These are phyloP conservation scores for Rousettus leschenaultii DNA, from an alignment of 2,113 vertebrate genomes.

Conservation along the genomic window DNA sequence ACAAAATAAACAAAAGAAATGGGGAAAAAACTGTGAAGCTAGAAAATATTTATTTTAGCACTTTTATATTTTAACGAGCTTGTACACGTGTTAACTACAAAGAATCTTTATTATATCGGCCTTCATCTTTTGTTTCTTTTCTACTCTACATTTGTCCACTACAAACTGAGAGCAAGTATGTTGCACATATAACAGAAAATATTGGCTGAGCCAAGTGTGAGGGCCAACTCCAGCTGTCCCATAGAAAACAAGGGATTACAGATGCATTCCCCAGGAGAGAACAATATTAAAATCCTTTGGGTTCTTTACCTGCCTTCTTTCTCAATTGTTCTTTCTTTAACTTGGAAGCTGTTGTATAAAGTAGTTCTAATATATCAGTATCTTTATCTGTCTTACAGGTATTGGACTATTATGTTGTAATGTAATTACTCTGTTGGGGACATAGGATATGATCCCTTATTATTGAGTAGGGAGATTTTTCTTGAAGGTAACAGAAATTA, in stretches of 20 bases:
- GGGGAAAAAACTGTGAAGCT: neutral
- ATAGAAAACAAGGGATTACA: neutral
- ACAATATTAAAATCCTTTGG: neutral
- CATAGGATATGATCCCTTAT: neutral
- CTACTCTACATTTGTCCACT: neutral
- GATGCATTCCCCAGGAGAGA: neutral
- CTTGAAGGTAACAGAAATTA: neutral
- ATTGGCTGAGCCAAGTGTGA: neutral
- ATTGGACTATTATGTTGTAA: neutral
- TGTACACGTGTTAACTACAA: neutral
- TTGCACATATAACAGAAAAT: neutral
- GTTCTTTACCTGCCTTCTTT: neutral
- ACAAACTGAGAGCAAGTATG: neutral
- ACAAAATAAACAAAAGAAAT: neutral
- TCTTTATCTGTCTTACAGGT: neutral
- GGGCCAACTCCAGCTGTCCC: neutral
- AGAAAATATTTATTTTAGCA: neutral
- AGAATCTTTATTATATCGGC: neutral
- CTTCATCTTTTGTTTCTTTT: neutral
- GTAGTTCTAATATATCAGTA: neutral
- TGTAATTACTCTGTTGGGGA: neutral
- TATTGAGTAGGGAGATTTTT: neutral
- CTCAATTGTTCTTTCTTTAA: neutral
- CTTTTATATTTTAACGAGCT: neutral
- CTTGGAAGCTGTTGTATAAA: neutral